These are phyloP conservation scores for Leptarthrus brevirostris DNA, from an alignment of 2,888 invertebrate species.

Conservation along the genomic window DNA sequence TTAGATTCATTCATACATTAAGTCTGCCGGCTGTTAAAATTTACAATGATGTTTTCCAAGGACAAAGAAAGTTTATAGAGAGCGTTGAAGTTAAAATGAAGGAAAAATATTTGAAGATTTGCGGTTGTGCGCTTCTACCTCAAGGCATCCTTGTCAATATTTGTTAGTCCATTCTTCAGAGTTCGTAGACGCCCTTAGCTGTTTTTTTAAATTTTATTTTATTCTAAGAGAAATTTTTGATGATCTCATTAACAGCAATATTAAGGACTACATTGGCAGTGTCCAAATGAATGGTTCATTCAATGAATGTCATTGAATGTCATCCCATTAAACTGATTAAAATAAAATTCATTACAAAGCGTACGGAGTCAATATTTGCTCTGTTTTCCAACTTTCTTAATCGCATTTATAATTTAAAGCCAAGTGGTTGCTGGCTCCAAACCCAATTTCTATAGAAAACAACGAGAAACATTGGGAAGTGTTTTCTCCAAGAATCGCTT, in stretches of 20 bases:
- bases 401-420: constrained; percentile 2
- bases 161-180: background rate
- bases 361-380: background rate
- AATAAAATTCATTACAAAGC: background rate
- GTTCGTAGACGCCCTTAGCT: too few species aligned
- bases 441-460: background rate
- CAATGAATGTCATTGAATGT: background rate
- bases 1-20: too few species aligned
- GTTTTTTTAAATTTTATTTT: background rate
- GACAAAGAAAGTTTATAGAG: background rate
- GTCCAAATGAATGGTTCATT: too few species aligned
- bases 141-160: background rate
- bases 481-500: constrained; percentile 1
- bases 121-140: background rate
- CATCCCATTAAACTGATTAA: constrained; percentile 7
- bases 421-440: background rate
- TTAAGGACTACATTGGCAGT: too few species aligned
- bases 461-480: constrained; percentile 12
- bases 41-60: too few species aligned
- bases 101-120: constrained; percentile 9
- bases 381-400: background rate
- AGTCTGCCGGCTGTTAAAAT: too few species aligned
- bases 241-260: too few species aligned
- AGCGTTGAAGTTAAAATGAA: constrained; percentile 2
- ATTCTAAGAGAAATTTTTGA: too few species aligned